A percentile compares a stretch with the other conserved stretches of the same genome.
Evolutionary conservation across 2,797 vertebrate genomes (phyloP).

Genomic region (Coregonus sp.): DNA sequence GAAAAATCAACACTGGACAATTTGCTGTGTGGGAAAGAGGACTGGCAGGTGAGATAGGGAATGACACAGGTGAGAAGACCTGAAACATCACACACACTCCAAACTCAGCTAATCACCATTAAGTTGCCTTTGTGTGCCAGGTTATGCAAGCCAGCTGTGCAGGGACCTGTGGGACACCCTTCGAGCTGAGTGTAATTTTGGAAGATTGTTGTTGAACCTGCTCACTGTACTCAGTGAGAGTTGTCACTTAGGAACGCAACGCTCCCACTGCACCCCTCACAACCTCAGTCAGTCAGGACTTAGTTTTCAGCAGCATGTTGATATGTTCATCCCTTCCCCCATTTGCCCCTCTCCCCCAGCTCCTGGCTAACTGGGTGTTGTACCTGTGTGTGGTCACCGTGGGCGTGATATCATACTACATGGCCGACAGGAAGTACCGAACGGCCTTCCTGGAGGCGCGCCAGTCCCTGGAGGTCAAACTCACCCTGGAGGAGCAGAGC

Average conservation of each 20-base stretch:
- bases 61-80: neutral
- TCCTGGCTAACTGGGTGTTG: slow-evolving; percentile 87
- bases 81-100: neutral
- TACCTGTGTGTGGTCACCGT: slow-evolving; percentile 84
- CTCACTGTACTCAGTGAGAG: no score
- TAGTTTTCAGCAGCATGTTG: no score
- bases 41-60: neutral
- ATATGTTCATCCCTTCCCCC: neutral
- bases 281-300: neutral
- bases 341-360: slow-evolving; percentile 66
- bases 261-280: neutral
- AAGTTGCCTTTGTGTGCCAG: neutral
- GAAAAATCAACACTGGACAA: no score
- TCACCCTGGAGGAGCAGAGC: slow-evolving; percentile 78
- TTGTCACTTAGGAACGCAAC: neutral
- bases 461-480: slow-evolving; percentile 92
- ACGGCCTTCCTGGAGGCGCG: slow-evolving; percentile 93
- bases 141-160: neutral
- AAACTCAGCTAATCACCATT: neutral
- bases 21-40: no score
- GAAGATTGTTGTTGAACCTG: no score
- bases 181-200: neutral
- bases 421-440: slow-evolving; percentile 94
- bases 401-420: slow-evolving; percentile 91
- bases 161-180: neutral